These are phyloP conservation scores for human (Homo sapiens) DNA, from an alignment of 2,113 vertebrate species.

Conservation along the genomic window GRCh38 chr12:62842001-62842500, in stretches of 20 bases:
- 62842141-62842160: neutral
- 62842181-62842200: neutral
- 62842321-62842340: neutral
- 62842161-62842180: neutral
- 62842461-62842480: constrained; percentile 27
- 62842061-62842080: neutral
- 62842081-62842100: neutral
- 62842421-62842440: neutral
- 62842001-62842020: neutral
- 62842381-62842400: neutral
- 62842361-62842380: neutral
- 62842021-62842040: constrained; percentile 33
- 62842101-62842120: neutral
- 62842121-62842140: neutral
- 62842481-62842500: neutral
- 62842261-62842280: neutral
- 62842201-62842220: neutral
- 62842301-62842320: neutral
- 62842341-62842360: neutral
- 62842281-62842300: neutral
- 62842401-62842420: neutral
- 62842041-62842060: neutral
- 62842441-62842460: constrained; percentile 29
- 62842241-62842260: neutral
- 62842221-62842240: neutral